phyloP scores from a whole-genome alignment of 1,140 invertebrate species.

The Gryon sp. region DNA sequence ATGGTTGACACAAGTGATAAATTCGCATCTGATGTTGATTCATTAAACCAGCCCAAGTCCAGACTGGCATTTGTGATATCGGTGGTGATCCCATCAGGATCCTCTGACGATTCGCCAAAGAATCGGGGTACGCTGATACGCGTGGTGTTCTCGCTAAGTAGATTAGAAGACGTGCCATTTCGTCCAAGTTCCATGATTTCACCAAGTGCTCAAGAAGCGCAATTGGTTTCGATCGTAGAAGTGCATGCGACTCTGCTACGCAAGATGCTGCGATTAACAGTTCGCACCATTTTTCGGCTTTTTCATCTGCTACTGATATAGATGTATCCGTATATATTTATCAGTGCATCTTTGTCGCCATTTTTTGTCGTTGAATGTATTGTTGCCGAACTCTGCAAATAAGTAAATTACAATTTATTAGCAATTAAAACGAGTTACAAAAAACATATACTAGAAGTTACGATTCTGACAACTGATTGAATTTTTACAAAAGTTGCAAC shows the following conservation, averaged over 20 bases:
- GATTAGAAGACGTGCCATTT: constrained; percentile 51
- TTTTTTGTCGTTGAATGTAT: constrained; percentile 17
- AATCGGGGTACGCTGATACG: constrained; percentile 23
- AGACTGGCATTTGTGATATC: constrained; percentile 22
- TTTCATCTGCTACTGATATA: not conserved
- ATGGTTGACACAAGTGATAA: constrained; percentile 46
- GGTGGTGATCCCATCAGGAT: constrained; percentile 22
- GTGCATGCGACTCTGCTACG: constrained; percentile 18
- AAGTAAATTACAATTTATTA: too few species aligned
- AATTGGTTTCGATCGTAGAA: constrained; percentile 36
- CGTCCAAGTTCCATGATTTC: constrained; percentile 47
- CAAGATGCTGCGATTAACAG: constrained; percentile 8
- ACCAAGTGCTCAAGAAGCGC: constrained; percentile 38
- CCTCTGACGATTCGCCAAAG: constrained; percentile 24
- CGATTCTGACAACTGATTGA: too few species aligned
- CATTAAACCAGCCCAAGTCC: constrained; percentile 65
- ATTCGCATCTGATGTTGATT: constrained; percentile 42
- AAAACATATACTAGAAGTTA: too few species aligned
- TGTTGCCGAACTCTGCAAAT: not conserved
- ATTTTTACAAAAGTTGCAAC: too few species aligned
- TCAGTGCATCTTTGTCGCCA: too few species aligned
- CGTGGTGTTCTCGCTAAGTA: constrained; percentile 55
- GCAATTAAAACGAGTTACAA: too few species aligned
- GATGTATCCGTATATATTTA: too few species aligned
- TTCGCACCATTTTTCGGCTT: constrained; percentile 28